Conservation (phyloP, 2,797 vertebrate species). For the Sibirionetta formosa region DNA sequence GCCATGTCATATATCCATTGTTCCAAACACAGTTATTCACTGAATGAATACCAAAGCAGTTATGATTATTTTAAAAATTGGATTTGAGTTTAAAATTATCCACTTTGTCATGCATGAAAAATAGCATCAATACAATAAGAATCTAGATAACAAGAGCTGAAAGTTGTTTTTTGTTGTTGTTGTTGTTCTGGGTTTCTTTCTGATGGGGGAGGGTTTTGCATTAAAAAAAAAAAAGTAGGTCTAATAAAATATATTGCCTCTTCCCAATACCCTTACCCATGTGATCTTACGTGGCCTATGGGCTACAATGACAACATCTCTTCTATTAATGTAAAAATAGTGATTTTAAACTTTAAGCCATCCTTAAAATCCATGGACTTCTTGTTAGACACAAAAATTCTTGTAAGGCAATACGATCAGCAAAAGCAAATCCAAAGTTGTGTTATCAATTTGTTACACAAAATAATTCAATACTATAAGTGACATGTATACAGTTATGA, state of each 20-base stretch:
- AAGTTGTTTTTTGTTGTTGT: neutral
- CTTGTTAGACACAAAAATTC: neutral
- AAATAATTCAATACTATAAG: neutral
- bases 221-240: too few relatives aligned
- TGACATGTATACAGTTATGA: neutral
- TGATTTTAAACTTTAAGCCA: neutral
- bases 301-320: neutral
- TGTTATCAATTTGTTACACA: neutral
- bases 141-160: neutral
- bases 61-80: neutral
- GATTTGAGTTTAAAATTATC: constrained; percentile 21
- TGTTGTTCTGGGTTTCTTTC: neutral
- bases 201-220: too few relatives aligned
- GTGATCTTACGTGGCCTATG: neutral
- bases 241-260: neutral
- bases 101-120: neutral
- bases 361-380: neutral
- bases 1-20: constrained; percentile 8
- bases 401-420: neutral
- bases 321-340: neutral
- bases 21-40: constrained; percentile 24
- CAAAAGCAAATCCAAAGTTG: neutral
- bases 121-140: neutral
- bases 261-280: neutral
- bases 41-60: neutral